These are phyloP conservation scores for Leuciscus idus DNA, from an alignment of 2,113 vertebrate species.

Conservation along the genomic window DNA sequence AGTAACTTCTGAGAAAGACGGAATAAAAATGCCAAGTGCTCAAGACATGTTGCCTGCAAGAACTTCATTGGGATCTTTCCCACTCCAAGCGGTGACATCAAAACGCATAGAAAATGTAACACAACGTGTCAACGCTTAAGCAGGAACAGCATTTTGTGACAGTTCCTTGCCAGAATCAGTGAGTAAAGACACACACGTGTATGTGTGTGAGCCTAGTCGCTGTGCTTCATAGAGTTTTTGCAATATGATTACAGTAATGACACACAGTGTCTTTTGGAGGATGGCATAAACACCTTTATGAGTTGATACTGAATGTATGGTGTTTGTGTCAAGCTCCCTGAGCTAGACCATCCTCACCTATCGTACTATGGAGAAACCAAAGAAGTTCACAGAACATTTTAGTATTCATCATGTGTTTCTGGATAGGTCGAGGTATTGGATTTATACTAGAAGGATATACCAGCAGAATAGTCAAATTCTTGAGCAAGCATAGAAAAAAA, in stretches of 20 bases:
- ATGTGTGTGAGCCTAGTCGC: neutral
- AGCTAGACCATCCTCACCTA: slow-evolving; percentile 25
- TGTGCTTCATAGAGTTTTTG: slow-evolving; percentile 6
- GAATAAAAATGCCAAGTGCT: slow-evolving; percentile 42
- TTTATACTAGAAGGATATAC: slow-evolving; percentile 7
- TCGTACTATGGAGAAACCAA: neutral
- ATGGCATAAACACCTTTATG: slow-evolving; percentile 31
- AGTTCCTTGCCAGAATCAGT: slow-evolving; percentile 7
- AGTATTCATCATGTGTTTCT: slow-evolving; percentile 22
- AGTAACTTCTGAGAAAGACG: slow-evolving; percentile 37
- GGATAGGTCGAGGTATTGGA: neutral
- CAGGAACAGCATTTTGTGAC: slow-evolving; percentile 1
- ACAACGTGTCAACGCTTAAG: slow-evolving; percentile 29
- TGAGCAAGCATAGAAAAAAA: slow-evolving; percentile 53
- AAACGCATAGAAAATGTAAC: slow-evolving; percentile 39
- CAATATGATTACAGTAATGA: slow-evolving; percentile 51
- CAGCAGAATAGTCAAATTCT: slow-evolving; percentile 20
- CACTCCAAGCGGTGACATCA: slow-evolving; percentile 17
- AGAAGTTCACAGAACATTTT: neutral
- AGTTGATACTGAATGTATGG: slow-evolving; percentile 24
- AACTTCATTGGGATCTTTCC: slow-evolving; percentile 21
- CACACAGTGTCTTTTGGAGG: slow-evolving; percentile 4
- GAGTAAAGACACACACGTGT: neutral
- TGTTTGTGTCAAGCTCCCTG: slow-evolving; percentile 38
- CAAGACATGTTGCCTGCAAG: slow-evolving; percentile 20